These are phyloP conservation scores for Scleropages formosus DNA, from an alignment of 2,797 vertebrate species.

Conservation along the genomic window DNA sequence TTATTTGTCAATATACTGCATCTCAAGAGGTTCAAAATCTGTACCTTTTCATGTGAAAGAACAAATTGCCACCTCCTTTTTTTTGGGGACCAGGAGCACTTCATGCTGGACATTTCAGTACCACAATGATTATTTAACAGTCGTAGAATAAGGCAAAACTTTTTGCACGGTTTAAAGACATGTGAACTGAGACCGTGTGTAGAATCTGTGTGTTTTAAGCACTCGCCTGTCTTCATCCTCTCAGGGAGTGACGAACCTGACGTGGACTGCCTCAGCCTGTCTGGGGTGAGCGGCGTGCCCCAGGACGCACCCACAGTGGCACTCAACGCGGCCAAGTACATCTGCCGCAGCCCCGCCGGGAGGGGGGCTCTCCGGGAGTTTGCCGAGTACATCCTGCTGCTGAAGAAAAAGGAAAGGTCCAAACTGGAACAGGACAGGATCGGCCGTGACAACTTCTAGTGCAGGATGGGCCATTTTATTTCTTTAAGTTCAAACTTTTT, in stretches of 20 bases:
- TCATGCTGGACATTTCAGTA: no score
- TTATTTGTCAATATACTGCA: no score
- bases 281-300: slow-evolving; percentile 78
- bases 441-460: slow-evolving; percentile 24
- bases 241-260: slow-evolving; percentile 78
- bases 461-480: no score
- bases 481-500: no score
- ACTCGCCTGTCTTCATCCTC: not conserved
- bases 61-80: no score
- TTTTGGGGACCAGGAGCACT: no score
- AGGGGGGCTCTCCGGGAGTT: slow-evolving; percentile 82
- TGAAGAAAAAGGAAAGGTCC: slow-evolving; percentile 72
- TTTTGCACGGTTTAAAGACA: no score
- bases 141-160: no score
- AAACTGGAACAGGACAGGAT: slow-evolving; percentile 54
- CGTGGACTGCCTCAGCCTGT: slow-evolving; percentile 75
- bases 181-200: no score
- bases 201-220: not conserved
- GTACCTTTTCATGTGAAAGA: no score
- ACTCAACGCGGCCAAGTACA: slow-evolving; percentile 75
- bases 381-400: slow-evolving; percentile 76
- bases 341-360: slow-evolving; percentile 70
- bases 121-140: no score
- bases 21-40: no score
- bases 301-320: slow-evolving; percentile 65